Percentiles rank a stretch among this genome's conserved stretches.
Evolutionary conservation across 1,140 invertebrate species (phyloP).

Genomic region (Pachyrhynchus sulphureomaculatus): DNA sequence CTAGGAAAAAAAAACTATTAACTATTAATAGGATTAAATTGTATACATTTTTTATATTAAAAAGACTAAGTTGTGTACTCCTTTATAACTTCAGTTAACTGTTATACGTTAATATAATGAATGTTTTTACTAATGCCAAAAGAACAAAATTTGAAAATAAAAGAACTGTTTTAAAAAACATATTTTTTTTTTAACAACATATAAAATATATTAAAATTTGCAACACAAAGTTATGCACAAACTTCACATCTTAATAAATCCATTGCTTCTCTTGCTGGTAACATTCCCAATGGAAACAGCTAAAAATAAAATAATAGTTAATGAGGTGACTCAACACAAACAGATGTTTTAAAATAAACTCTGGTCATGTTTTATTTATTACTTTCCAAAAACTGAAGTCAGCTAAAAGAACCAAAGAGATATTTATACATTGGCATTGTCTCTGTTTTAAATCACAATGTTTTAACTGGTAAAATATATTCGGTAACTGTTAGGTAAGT

Average conservation of each 20-base stretch:
- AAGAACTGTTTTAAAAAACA: neutral
- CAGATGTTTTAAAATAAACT: no score
- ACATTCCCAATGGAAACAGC: slow-evolving; percentile 28
- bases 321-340: no score
- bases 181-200: neutral
- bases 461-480: no score
- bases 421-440: no score
- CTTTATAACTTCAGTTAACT: slow-evolving; percentile 11
- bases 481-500: no score
- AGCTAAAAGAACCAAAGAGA: no score
- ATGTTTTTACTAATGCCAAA: slow-evolving; percentile 8
- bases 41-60: slow-evolving; percentile 17
- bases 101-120: slow-evolving; percentile 18
- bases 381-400: no score
- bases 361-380: no score
- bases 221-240: slow-evolving; percentile 7
- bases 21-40: slow-evolving; percentile 5
- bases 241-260: slow-evolving; percentile 30
- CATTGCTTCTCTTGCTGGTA: slow-evolving; percentile 22
- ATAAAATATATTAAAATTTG: neutral
- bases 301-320: slow-evolving; percentile 24
- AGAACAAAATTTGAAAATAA: slow-evolving; percentile 7
- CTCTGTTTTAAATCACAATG: no score
- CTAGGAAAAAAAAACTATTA: slow-evolving; percentile 1
- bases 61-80: slow-evolving; percentile 6